Conservation (phyloP, 2,797 vertebrate species). For the Enoplosus armatus region DNA sequence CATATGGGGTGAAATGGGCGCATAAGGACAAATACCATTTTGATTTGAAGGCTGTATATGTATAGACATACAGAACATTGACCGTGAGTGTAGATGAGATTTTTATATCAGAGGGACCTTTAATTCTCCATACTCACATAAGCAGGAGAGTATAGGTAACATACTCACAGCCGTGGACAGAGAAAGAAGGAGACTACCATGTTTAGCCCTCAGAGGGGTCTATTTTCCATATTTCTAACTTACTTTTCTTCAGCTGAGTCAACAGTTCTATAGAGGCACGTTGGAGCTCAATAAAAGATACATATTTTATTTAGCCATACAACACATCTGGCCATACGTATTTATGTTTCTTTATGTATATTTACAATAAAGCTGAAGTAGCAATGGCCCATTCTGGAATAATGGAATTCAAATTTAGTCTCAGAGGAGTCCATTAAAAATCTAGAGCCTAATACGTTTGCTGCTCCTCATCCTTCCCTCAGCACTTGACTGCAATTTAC, state of each 20-base stretch:
- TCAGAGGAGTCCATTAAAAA: slow-evolving; percentile 66
- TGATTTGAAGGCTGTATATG: not conserved
- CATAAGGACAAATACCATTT: not conserved
- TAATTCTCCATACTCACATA: slow-evolving; percentile 41
- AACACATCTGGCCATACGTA: slow-evolving; percentile 9
- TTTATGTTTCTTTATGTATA: slow-evolving; percentile 42
- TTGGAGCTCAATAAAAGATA: slow-evolving; percentile 54
- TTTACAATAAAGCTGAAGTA: slow-evolving; percentile 41
- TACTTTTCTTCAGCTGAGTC: slow-evolving; percentile 56
- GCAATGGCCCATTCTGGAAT: slow-evolving; percentile 21
- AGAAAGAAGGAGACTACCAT: slow-evolving; percentile 14
- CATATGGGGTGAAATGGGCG: not conserved
- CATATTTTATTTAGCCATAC: slow-evolving; percentile 48
- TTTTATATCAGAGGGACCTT: slow-evolving; percentile 40
- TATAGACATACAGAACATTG: not conserved
- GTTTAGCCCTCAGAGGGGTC: slow-evolving; percentile 16
- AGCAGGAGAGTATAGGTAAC: slow-evolving; percentile 20
- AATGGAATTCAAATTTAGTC: slow-evolving; percentile 55
- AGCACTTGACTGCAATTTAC: slow-evolving; percentile 62
- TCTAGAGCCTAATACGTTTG: slow-evolving; percentile 29
- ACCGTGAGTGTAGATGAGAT: slow-evolving; percentile 38
- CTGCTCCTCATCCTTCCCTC: slow-evolving; percentile 29
- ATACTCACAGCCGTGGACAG: slow-evolving; percentile 28
- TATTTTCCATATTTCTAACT: slow-evolving; percentile 35
- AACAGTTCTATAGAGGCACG: slow-evolving; percentile 29